phyloP scores from a whole-genome alignment of 2,113 vertebrate species.

The Odobenus rosmarus region DNA sequence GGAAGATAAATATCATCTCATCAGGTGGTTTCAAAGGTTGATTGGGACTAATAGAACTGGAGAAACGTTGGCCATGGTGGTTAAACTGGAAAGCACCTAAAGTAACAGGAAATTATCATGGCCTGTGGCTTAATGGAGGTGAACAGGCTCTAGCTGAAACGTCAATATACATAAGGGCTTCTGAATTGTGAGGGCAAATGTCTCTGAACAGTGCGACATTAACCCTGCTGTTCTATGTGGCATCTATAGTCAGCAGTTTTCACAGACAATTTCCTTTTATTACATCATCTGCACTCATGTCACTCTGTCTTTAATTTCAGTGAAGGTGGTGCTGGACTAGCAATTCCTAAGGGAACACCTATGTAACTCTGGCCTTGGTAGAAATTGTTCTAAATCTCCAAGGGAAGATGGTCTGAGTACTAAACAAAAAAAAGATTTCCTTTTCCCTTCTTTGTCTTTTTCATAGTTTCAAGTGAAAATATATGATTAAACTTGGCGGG shows the following conservation, averaged over 20 bases:
- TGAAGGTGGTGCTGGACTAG: not conserved
- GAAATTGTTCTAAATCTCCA: conserved; percentile 13
- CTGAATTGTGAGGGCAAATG: not conserved
- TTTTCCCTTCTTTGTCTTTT: not conserved
- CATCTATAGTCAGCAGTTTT: conserved; percentile 50
- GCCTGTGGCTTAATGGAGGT: conserved; percentile 33
- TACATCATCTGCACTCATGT: conserved; percentile 26
- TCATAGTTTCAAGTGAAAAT: conserved; percentile 18
- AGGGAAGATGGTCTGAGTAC: not conserved
- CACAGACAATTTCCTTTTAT: conserved; percentile 67
- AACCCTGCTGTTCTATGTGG: conserved; percentile 43
- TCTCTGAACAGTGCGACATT: not conserved
- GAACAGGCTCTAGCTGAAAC: conserved; percentile 11
- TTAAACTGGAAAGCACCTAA: conserved; percentile 40
- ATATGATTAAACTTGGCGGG: not conserved
- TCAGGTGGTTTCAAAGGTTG: not conserved
- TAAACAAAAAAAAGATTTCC: not conserved
- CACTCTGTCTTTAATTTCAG: conserved; percentile 30
- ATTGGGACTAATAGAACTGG: conserved; percentile 12
- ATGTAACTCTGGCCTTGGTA: not conserved
- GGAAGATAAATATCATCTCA: not conserved
- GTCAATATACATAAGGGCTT: not conserved
- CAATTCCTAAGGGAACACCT: not conserved
- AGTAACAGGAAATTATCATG: conserved; percentile 26
- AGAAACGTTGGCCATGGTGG: not conserved